Percentiles rank a stretch among this genome's conserved stretches.
phyloP scores from a whole-genome alignment of 2,888 invertebrate species.

The Troides helena region DNA sequence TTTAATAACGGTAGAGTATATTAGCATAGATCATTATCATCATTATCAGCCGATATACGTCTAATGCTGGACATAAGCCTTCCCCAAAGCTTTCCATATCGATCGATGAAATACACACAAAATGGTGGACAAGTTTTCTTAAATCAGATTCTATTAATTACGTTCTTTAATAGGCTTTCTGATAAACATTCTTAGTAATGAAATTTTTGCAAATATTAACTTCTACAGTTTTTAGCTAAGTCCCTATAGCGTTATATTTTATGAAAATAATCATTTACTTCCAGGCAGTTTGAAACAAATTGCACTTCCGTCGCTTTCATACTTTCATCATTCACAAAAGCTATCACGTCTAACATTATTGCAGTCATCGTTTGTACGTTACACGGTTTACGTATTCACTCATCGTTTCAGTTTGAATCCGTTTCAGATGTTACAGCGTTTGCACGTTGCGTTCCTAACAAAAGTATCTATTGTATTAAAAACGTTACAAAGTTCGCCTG shows the following conservation, averaged over 20 bases:
- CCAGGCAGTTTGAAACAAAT: constrained; percentile 10
- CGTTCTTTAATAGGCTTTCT: too few relatives aligned
- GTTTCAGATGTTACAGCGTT: constrained; percentile 14
- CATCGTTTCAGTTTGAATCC: constrained; percentile 20
- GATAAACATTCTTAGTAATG: too few relatives aligned
- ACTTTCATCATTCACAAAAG: constrained; percentile 18
- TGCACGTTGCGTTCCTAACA: constrained; percentile 20
- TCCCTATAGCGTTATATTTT: constrained; percentile 4
- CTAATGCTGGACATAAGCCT: too few relatives aligned
- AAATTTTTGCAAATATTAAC: too few relatives aligned
- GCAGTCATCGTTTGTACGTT: constrained; percentile 27
- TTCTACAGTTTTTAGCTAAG: too few relatives aligned
- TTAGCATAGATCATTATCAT: too few relatives aligned
- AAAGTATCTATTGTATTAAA: constrained; percentile 58
- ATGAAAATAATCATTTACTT: constrained; percentile 6
- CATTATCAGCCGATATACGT: too few relatives aligned
- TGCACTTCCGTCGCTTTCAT: constrained; percentile 11
- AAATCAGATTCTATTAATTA: too few relatives aligned
- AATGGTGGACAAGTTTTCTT: too few relatives aligned
- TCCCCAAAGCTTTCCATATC: too few relatives aligned
- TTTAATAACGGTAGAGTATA: too few relatives aligned
- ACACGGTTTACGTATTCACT: constrained; percentile 25
- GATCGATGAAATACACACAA: too few relatives aligned
- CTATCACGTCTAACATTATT: constrained; percentile 24
- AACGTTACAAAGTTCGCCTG: constrained; percentile 45